These are phyloP conservation scores for Ariopsis seemanni DNA, from an alignment of 2,113 vertebrate species.

Conservation along the genomic window DNA sequence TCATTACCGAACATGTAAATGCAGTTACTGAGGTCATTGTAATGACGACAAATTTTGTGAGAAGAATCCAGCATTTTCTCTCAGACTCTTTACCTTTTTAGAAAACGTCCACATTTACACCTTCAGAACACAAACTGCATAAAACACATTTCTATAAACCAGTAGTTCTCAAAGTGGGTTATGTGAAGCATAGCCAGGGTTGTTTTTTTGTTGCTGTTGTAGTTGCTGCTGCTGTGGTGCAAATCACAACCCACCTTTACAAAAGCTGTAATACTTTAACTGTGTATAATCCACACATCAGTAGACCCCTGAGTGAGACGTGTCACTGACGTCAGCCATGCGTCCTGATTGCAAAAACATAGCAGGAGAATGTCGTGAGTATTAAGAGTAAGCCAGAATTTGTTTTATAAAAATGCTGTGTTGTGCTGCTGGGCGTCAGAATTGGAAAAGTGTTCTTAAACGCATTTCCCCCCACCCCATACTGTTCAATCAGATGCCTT, in stretches of 20 bases:
- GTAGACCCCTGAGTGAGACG: not conserved
- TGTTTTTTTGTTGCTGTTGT: too few species aligned
- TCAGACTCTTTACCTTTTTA: not conserved
- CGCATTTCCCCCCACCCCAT: not conserved
- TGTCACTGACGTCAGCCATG: not conserved
- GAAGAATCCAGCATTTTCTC: slow-evolving; percentile 10
- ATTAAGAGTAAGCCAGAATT: not conserved
- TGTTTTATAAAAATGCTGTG: not conserved
- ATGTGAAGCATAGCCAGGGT: too few species aligned
- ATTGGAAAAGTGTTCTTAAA: not conserved
- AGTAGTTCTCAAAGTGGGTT: not conserved
- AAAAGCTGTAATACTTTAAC: not conserved
- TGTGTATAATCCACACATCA: not conserved
- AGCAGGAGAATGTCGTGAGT: not conserved
- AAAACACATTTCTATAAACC: not conserved
- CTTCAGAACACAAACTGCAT: not conserved
- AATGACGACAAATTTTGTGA: not conserved
- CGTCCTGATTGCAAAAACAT: not conserved
- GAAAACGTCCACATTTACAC: not conserved
- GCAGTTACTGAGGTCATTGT: not conserved
- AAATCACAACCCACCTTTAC: not conserved
- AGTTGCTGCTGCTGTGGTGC: not conserved
- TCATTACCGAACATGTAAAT: not conserved
- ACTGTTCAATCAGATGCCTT: not conserved
- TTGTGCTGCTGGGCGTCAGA: not conserved